A percentile compares a stretch with the other conserved stretches of the same genome.
Evolutionary conservation across 2,888 invertebrate genomes (phyloP).

Genomic region (Antitype chi): DNA sequence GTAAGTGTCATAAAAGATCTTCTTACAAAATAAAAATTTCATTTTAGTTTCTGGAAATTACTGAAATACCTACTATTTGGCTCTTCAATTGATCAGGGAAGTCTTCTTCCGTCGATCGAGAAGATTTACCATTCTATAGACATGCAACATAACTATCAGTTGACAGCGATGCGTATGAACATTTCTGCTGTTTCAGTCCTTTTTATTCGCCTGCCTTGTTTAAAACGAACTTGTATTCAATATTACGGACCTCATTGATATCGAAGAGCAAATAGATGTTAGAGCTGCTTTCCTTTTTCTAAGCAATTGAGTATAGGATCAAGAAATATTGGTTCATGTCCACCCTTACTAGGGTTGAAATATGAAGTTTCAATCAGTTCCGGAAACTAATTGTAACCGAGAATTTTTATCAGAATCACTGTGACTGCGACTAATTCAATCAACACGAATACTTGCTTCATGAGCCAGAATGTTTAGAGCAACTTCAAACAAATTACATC

Average conservation of each 20-base stretch:
- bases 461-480: constrained; percentile 47
- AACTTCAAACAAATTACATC: constrained; percentile 64
- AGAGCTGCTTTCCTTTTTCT: background rate
- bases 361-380: background rate
- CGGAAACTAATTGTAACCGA: background rate
- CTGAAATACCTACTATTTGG: background rate
- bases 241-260: background rate
- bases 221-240: no score
- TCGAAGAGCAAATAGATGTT: background rate
- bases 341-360: background rate
- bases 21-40: no score
- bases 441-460: constrained; percentile 49
- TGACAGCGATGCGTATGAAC: background rate
- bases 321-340: constrained; percentile 1
- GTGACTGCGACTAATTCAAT: constrained; percentile 54
- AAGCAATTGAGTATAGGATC: background rate
- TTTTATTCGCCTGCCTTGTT: background rate
- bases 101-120: background rate
- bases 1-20: no score
- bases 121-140: background rate
- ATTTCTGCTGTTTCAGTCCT: background rate
- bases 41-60: background rate
- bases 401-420: constrained; percentile 16
- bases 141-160: background rate
- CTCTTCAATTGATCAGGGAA: background rate